Evolutionary conservation across 2,113 vertebrate species (phyloP), one percentile per base, ranked within the genome.

Genomic region (Cyanoramphus novaezelandiae): DNA sequence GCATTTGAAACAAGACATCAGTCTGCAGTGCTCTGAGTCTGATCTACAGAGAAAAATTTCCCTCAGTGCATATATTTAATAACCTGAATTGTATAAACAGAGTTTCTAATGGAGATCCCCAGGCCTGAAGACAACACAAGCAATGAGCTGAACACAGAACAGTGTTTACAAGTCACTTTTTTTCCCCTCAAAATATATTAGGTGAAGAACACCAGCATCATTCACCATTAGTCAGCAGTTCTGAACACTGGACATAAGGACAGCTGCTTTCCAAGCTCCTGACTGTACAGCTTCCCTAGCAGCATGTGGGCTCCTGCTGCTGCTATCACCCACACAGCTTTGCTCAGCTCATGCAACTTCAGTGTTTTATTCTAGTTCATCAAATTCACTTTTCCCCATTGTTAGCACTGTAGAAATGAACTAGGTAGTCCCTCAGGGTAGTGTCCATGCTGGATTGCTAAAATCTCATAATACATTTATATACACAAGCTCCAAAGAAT

Each of bases 31-130:
- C 24, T 72, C 83, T 92, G 83, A 94, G 80, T 93, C 79, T 95
- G 89, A 82, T 81, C 67, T 95, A 82, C 29, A 83, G 97, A 91
- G 55, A 82, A 97, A 93, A 0, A 97, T 97, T 97, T 96, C 88
- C 92, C 92, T 94, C 84, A 87, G 95, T 96, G 91, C 21, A 67
- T 93, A 95, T 92, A 95, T 96, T 97, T 97, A 96, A 97, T 97
- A 97, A 95, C 94, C 49, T 95, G 94, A 96, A 94, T 57, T 76
- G 11, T 89, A 82, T 89, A 95, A 91, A 77, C 23, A 96, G 74
- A 97, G 94, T 93, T 95, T 52, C 43, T 96, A 94, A 94, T 92
- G 85, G 94, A 97, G 71, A 92, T 96, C 57, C 24, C 53, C 78
- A 92, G 77, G 44, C 57, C 53, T 90, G 63, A 55, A 79, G 29